phyloP scores from a whole-genome alignment of 1,140 invertebrate species.

The Camponotus floridanus region DNA sequence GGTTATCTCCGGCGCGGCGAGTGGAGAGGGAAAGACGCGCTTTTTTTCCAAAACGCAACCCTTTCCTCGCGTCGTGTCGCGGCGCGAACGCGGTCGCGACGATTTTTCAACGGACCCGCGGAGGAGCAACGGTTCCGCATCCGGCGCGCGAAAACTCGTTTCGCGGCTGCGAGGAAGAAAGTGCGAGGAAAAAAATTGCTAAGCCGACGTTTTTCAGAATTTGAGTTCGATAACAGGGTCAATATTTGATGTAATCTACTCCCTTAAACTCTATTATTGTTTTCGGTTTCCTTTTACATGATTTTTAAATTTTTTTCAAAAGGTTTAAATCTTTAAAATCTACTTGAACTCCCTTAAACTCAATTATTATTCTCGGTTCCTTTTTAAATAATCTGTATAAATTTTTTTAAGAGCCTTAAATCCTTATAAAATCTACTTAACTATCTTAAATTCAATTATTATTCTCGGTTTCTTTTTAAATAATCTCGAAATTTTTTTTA shows the following conservation, averaged over 20 bases:
- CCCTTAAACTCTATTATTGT: background rate
- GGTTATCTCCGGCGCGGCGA: conserved; percentile 12
- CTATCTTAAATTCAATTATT: too few relatives aligned
- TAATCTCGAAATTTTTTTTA: too few relatives aligned
- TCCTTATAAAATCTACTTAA: too few relatives aligned
- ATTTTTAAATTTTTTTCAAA: background rate
- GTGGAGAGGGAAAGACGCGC: conserved; percentile 50
- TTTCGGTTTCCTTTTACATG: background rate
- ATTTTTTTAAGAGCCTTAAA: too few relatives aligned
- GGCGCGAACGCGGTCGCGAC: conserved; percentile 35
- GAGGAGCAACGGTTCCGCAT: conserved; percentile 30
- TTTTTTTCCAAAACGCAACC: conserved; percentile 59
- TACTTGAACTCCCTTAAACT: too few relatives aligned
- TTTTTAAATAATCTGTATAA: too few relatives aligned
- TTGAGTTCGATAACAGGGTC: background rate
- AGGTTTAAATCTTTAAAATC: too few relatives aligned
- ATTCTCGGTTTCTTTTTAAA: too few relatives aligned
- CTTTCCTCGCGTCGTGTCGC: conserved; percentile 47
- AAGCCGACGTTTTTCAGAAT: background rate
- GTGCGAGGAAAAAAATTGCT: background rate
- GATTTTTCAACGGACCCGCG: conserved; percentile 54
- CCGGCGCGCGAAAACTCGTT: background rate
- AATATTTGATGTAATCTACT: background rate
- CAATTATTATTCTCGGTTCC: too few relatives aligned
- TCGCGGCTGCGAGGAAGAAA: too few relatives aligned